Evolutionary conservation across 2,797 vertebrate genomes (phyloP).

Genomic region (Protonibea diacanthus): DNA sequence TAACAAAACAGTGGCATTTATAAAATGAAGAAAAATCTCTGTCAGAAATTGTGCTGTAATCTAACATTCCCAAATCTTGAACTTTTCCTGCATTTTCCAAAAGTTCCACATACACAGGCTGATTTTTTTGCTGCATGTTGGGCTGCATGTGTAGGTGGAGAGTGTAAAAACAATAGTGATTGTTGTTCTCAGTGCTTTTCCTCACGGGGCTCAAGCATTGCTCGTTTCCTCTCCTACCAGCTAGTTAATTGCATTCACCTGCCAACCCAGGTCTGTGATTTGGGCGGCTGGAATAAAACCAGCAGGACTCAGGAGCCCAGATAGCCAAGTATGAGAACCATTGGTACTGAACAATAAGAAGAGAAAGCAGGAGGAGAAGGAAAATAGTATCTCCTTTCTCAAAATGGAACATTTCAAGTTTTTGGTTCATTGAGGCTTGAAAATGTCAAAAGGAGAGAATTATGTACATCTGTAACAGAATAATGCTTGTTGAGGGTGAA

Average conservation of each 20-base stretch:
- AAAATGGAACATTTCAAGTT: neutral
- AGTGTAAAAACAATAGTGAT: conserved; percentile 18
- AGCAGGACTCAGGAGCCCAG: conserved; percentile 11
- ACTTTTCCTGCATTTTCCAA: neutral
- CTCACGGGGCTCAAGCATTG: conserved; percentile 9
- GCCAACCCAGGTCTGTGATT: conserved; percentile 56
- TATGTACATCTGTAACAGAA: conserved; percentile 2
- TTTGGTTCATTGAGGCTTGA: neutral
- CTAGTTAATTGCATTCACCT: conserved; percentile 53
- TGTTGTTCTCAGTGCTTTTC: conserved; percentile 6
- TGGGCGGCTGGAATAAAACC: conserved; percentile 32
- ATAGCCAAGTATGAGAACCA: neutral
- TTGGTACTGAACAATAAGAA: neutral
- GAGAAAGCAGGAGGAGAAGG: neutral
- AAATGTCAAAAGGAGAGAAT: neutral
- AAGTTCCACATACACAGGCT: neutral
- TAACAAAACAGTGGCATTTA: neutral
- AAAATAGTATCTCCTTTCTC: neutral
- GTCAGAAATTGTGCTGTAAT: neutral
- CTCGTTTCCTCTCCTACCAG: conserved; percentile 37
- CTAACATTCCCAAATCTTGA: neutral
- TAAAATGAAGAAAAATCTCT: neutral
- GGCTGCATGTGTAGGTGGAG: conserved; percentile 20
- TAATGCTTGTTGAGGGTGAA: neutral
- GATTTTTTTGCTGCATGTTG: neutral